Base-by-base conservation (phyloP, 2,113 vertebrate genomes). In the Campylomormyrus numenius region DNA sequence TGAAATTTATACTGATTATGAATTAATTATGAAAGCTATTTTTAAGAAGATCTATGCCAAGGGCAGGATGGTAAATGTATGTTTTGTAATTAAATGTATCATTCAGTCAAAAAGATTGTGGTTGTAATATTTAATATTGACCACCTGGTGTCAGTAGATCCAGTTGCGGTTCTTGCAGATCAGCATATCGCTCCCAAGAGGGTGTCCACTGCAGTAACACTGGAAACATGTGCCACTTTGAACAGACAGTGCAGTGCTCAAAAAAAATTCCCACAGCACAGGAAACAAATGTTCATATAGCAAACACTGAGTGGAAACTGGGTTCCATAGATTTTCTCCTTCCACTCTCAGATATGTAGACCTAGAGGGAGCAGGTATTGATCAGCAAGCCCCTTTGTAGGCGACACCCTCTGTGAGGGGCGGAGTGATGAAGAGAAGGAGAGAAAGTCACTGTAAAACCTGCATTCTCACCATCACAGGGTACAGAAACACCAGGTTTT, bases 131-230 rank as follows among this genome's bases (percentile, higher is more conserved):
- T 70, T 48, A 39, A 35, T 21, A 52, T 35, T 89, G 62, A 48
- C 62, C 45, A 89, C n/a, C 24, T 52, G 46, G 66, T 77, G 88
- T 89, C 88, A 89, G 88, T 27, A 89, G n/a, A 49, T 50, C 46
- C 48, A 89, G 42, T 77, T 77, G 42, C 46, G n/a, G 46, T 50
- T 15, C 56, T 46, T 49, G 11, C 31, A 88, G 31, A 39, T 58
- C 56, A 27, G 39, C 24, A 19, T n/a, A 10, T 77, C 21, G n/a
- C 50, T 39, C 50, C 24, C 46, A 21, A 49, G 62, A 45, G 45
- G 24, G 46, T 50, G 11, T 77, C 88, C 88, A 50, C 66, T 52
- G 88, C 88, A 88, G 88, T 48, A 66, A 74, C 46, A 9, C 50
- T 53, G 85, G 50, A 31, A 53, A 53, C 27, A 53, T 42, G 85